phyloP scores from a whole-genome alignment of 2,113 vertebrate species.

The Motacilla tschutschensis region DNA sequence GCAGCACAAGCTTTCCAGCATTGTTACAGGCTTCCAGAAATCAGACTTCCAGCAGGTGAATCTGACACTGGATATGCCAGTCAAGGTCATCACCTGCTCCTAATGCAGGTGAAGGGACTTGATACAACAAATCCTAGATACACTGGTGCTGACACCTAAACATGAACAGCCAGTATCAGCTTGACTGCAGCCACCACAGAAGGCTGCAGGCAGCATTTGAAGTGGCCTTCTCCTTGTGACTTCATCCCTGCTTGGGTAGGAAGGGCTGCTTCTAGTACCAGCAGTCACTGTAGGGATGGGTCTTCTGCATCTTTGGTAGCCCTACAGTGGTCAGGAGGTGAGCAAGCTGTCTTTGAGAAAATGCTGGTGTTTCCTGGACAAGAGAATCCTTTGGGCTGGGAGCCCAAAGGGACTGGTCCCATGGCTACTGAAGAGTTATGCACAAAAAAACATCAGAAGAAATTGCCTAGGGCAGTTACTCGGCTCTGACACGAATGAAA shows the following conservation, averaged over 20 bases:
- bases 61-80: background rate
- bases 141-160: background rate
- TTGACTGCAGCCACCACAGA: background rate
- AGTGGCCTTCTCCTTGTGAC: background rate
- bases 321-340: background rate
- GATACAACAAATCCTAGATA: background rate
- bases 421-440: rapidly evolving
- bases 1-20: background rate
- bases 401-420: background rate
- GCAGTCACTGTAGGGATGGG: background rate
- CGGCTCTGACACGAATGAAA: background rate
- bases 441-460: background rate
- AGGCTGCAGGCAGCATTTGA: background rate
- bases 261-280: background rate
- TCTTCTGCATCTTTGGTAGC: background rate
- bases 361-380: background rate
- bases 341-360: background rate
- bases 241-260: background rate
- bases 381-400: background rate
- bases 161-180: background rate
- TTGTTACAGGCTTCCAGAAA: background rate
- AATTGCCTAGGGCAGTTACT: background rate
- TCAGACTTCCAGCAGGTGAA: background rate
- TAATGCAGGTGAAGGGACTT: background rate
- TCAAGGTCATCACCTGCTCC: background rate